phyloP scores from a whole-genome alignment of 2,113 vertebrate species.

The Campylomormyrus numenius region DNA sequence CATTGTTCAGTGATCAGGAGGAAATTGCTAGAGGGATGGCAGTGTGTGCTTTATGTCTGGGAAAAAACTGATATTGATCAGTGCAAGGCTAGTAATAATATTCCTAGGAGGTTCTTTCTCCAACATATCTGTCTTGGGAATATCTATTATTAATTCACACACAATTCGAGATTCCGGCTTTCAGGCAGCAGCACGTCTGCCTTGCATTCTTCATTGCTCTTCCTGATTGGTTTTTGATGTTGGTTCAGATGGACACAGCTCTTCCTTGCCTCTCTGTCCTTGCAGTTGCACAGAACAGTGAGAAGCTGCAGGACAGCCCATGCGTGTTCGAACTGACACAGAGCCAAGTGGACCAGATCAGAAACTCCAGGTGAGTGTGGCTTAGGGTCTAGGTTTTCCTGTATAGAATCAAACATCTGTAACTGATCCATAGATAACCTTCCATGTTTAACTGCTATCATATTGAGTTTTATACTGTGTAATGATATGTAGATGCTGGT shows the following conservation, averaged over 20 bases:
- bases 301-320: constrained; percentile 94
- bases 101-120: background rate
- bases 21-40: background rate
- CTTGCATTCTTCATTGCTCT: background rate
- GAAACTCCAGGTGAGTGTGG: constrained; percentile 80
- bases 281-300: constrained; percentile 85
- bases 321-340: constrained; percentile 89
- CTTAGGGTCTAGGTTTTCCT: background rate
- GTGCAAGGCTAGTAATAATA: background rate
- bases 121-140: background rate
- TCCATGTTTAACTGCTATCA: background rate
- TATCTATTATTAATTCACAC: background rate
- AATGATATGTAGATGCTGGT: background rate
- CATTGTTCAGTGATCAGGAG: background rate
- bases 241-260: background rate
- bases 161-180: background rate
- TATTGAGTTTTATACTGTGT: background rate
- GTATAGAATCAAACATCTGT: background rate
- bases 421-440: too few relatives aligned
- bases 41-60: background rate
- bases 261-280: constrained; percentile 6
- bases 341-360: constrained; percentile 85
- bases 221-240: background rate
- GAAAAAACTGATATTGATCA: background rate
- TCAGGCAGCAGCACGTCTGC: background rate